Percentiles rank a stretch among this genome's conserved stretches.
These are phyloP conservation scores for Drosophila fuyamai DNA, from an alignment of 1,140 invertebrate genomes.

Conservation along the genomic window DNA sequence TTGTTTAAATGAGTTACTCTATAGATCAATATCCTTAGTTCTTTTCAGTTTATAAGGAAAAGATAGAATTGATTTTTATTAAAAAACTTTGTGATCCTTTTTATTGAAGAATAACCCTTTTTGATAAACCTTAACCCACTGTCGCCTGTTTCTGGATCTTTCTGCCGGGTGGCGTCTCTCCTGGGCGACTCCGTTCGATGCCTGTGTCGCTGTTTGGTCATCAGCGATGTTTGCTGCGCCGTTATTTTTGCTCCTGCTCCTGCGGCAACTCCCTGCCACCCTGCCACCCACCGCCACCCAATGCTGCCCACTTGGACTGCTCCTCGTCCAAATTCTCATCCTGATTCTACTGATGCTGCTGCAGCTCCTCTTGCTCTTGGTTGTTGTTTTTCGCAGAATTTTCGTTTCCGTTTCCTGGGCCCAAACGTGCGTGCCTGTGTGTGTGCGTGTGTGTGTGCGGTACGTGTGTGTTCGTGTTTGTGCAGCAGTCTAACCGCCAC, in stretches of 20 bases:
- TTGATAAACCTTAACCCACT: constrained; percentile 11
- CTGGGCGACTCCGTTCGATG: constrained; percentile 43
- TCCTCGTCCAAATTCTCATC: constrained; percentile 47
- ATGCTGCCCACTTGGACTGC: constrained; percentile 8
- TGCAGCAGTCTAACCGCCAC: constrained; percentile 10
- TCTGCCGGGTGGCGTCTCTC: constrained; percentile 17
- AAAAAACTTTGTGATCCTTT: too few species aligned
- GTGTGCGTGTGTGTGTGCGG: constrained; percentile 13
- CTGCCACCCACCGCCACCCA: constrained; percentile 1
- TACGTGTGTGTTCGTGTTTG: constrained; percentile 27
- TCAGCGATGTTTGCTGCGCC: constrained; percentile 79
- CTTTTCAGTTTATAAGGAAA: too few species aligned
- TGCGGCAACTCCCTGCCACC: constrained; percentile 25
- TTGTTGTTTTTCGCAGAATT: constrained; percentile 80
- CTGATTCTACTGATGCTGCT: constrained; percentile 9
- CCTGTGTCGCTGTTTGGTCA: constrained; percentile 68
- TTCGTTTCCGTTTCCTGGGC: constrained; percentile 81
- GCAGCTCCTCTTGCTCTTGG: constrained; percentile 49
- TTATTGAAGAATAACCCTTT: neutral
- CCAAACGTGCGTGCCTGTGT: constrained; percentile 66
- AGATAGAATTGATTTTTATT: too few species aligned
- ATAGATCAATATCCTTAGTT: too few species aligned
- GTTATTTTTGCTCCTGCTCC: constrained; percentile 75
- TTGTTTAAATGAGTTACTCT: too few species aligned
- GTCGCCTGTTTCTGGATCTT: constrained; percentile 35